Conservation (phyloP, 2,113 vertebrate species). For the Uropsilus gracilis region DNA sequence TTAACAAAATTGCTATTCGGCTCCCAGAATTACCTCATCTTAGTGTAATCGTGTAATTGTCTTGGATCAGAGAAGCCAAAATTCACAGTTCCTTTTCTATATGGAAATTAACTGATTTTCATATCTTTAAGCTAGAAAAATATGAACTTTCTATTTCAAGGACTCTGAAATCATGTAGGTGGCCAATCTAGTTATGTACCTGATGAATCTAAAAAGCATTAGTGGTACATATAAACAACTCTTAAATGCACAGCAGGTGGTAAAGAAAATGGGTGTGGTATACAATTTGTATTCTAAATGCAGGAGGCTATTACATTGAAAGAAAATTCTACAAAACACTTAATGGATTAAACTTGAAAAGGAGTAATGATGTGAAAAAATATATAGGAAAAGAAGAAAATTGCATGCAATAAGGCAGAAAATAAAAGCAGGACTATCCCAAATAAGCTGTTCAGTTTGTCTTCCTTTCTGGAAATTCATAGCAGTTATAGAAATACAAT, state of each 20-base stretch:
- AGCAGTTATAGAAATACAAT: not conserved
- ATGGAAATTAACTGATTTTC: not conserved
- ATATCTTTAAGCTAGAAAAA: not conserved
- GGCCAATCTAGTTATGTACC: not conserved
- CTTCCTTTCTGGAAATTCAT: not conserved
- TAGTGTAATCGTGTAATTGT: not conserved
- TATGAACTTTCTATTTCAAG: not conserved
- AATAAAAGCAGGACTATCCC: slow-evolving; percentile 74
- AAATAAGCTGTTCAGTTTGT: not conserved
- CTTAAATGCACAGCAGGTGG: slow-evolving; percentile 46
- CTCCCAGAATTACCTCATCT: not conserved
- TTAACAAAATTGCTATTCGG: not conserved
- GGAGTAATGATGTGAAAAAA: slow-evolving; percentile 83
- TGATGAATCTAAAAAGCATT: slow-evolving; percentile 19
- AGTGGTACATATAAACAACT: slow-evolving; percentile 37
- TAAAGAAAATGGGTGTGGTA: slow-evolving; percentile 55
- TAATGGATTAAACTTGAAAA: slow-evolving; percentile 81
- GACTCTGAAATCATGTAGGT: not conserved
- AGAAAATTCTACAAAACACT: slow-evolving; percentile 67
- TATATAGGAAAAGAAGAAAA: slow-evolving; percentile 70
- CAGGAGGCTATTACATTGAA: slow-evolving; percentile 61
- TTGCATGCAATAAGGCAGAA: slow-evolving; percentile 81
- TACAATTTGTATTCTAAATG: slow-evolving; percentile 76
- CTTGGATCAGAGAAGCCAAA: not conserved
- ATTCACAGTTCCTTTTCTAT: not conserved